Conservation (phyloP, 2,888 invertebrate genomes). For the Eledona agricola region DNA sequence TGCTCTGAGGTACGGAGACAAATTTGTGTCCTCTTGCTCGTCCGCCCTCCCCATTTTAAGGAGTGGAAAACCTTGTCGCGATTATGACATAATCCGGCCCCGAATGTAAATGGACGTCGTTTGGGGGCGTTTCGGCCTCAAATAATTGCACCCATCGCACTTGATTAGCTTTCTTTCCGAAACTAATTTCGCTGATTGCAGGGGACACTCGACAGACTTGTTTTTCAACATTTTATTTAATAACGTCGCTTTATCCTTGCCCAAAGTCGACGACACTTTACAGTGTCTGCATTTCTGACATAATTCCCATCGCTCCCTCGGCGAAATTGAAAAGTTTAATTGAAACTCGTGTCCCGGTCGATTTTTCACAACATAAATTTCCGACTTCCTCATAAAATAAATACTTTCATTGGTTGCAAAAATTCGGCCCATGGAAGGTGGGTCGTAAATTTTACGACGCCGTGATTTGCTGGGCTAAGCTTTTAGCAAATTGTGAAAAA, state of each 20-base stretch:
- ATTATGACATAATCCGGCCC: constrained; percentile 1
- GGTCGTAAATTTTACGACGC: constrained; percentile 31
- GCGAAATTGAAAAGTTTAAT: constrained; percentile 12
- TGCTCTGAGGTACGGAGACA: too few species aligned
- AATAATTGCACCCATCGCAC: constrained; percentile 22
- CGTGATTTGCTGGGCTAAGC: constrained; percentile 29
- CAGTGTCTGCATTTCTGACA: constrained; percentile 12
- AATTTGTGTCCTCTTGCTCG: too few species aligned
- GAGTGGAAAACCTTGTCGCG: constrained; percentile 14
- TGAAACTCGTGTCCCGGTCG: constrained; percentile 1
- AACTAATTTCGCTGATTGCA: constrained; percentile 34
- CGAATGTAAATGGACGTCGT: constrained; percentile 10
- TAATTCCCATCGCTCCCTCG: constrained; percentile 2
- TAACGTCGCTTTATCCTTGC: constrained; percentile 15
- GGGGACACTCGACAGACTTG: constrained; percentile 33
- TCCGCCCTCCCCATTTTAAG: constrained; percentile 3
- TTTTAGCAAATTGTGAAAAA: constrained; percentile 2
- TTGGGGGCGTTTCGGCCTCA: constrained; percentile 5
- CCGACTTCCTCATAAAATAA: constrained; percentile 14
- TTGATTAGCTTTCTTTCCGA: constrained; percentile 33
- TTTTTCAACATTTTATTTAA: constrained; percentile 29
- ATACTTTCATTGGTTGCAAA: constrained; percentile 26
- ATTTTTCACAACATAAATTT: constrained; percentile 5
- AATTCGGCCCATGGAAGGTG: constrained; percentile 23
- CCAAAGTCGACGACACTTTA: constrained; percentile 15